A percentile compares a stretch with the other conserved stretches of the same genome.
Evolutionary conservation across 2,797 vertebrate species (phyloP).

Genomic region (Sebastes taczanowskii): DNA sequence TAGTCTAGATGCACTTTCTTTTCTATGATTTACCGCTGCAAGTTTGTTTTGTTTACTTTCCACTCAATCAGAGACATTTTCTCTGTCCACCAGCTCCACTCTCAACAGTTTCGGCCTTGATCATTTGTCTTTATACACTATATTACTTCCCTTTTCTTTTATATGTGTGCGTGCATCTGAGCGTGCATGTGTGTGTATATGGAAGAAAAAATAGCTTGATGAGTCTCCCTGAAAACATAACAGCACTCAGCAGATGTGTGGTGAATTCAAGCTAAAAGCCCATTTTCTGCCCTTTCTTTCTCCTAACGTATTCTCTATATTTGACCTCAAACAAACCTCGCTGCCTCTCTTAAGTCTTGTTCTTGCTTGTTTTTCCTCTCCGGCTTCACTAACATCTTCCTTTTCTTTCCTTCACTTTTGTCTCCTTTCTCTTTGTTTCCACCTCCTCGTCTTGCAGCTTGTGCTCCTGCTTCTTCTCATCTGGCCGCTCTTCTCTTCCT

Average conservation of each 20-base stretch:
- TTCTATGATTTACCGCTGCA: neutral
- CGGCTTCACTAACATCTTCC: constrained; percentile 27
- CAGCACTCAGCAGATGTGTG: constrained; percentile 12
- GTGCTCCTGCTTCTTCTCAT: constrained; percentile 30
- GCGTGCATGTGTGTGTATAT: neutral
- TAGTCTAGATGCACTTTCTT: neutral
- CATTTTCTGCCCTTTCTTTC: constrained; percentile 14
- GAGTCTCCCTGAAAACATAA: neutral
- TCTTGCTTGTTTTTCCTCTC: constrained; percentile 15
- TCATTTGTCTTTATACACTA: neutral
- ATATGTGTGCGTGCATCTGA: neutral
- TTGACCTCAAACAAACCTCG: constrained; percentile 17
- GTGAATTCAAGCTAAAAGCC: constrained; percentile 35
- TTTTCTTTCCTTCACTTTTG: constrained; percentile 20
- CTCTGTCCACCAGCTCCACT: neutral
- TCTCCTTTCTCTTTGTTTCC: constrained; percentile 19
- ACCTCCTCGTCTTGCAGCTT: constrained; percentile 39
- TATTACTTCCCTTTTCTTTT: constrained; percentile 2
- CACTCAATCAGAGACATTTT: neutral
- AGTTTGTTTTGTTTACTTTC: constrained; percentile 10
- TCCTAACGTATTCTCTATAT: neutral
- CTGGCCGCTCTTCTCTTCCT: constrained; percentile 32
- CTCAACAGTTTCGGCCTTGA: neutral
- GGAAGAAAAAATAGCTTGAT: neutral
- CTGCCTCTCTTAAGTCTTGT: constrained; percentile 14